These are phyloP conservation scores for Hiodon alosoides DNA, from an alignment of 2,113 vertebrate species.

Conservation along the genomic window DNA sequence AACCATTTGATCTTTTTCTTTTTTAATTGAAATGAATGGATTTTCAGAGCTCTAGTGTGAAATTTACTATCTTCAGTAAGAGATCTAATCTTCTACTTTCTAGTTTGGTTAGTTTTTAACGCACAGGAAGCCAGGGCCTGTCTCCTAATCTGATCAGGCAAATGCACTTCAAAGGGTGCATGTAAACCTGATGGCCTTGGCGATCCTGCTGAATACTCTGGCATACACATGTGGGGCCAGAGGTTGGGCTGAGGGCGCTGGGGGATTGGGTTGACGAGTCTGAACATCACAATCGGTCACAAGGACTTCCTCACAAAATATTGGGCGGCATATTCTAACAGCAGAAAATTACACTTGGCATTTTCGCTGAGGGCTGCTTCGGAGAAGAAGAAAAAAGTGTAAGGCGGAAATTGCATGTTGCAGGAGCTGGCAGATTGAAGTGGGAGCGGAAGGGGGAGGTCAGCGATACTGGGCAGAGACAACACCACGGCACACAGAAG, in stretches of 20 bases:
- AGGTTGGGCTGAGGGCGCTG: not conserved
- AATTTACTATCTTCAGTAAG: not conserved
- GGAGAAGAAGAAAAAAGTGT: slow-evolving; percentile 3
- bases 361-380: slow-evolving; percentile 23
- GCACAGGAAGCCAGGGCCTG: not conserved
- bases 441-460: slow-evolving; percentile 32
- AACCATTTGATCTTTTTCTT: not conserved
- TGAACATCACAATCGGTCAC: slow-evolving; percentile 19
- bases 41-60: not conserved
- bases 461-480: not conserved
- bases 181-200: not conserved
- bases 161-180: not conserved
- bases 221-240: not conserved
- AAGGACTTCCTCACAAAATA: slow-evolving; percentile 22
- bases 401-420: slow-evolving; percentile 49
- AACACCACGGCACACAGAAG: slow-evolving; percentile 9
- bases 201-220: not conserved
- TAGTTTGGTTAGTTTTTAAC: too few species aligned
- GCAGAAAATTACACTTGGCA: slow-evolving; percentile 41
- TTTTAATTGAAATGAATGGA: not conserved
- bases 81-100: not conserved
- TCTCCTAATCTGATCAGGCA: not conserved
- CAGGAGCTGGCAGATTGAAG: slow-evolving; percentile 39
- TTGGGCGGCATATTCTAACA: slow-evolving; percentile 39
- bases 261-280: not conserved